Evolutionary conservation across 1,140 invertebrate species (phyloP), one percentile per base, ranked within the genome.

Genomic region (Andricus grossulariae): DNA sequence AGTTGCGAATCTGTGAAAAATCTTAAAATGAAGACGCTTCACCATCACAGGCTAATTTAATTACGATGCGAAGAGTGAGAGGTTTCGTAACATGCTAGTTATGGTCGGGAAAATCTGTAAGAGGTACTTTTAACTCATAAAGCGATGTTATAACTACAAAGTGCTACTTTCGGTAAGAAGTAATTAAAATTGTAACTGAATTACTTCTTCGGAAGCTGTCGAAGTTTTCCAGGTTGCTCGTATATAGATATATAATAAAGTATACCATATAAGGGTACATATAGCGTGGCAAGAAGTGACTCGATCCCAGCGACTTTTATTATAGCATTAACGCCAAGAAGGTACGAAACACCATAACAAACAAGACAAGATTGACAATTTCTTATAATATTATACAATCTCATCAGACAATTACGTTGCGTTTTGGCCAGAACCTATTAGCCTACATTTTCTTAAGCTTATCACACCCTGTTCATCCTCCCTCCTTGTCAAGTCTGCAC

Each of bases 161-260:
- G 52, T 19, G 32, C 25, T 25, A 32, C 21, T 66, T 66, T 66
- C 16, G 19, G 57, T 66, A 25, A 32, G 21, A 66, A 66, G 57
- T 66, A 66, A 66, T 66, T 66, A 32, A 66, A 32, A 66, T 21
- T 21, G 25, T 66, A 66, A 66, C 57, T 13, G 57, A 25, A 66
- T 66, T 32, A 32, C 57, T 66, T 66, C 21, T 32, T 32, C 15
- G 12, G 25, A 66, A 66, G 57, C 21, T 25, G 13, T 66, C 12
- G 16, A 66, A 66, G 57, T 39, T 32, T 32, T 5, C 25, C 57
- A 54, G 11, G 7, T 54, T 19, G 52, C 32, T 60, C 5, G 55
- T 60, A 25, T 60, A 25, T 60, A 60, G 21, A 21, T 60, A 25
- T 60, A 32, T 32, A 3, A 32, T 60, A 18, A 25, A 25, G 21